These are phyloP conservation scores for Drosophila truncata DNA, from an alignment of 1,140 invertebrate genomes.

Conservation along the genomic window DNA sequence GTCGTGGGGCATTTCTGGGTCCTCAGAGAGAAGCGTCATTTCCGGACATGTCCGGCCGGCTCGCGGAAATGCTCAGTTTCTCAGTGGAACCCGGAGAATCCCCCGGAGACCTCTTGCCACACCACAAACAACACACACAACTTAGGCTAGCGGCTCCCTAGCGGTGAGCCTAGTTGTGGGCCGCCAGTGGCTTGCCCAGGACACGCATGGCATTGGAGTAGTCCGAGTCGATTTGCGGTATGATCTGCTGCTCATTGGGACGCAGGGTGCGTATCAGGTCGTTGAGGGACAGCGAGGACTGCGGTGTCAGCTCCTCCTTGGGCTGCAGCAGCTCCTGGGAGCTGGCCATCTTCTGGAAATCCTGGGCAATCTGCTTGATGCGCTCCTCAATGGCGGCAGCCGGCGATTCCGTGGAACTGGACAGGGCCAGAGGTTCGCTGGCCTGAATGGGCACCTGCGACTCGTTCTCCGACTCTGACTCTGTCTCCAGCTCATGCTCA, in stretches of 20 bases:
- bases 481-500: constrained; percentile 35
- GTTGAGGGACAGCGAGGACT: constrained; percentile 81
- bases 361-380: constrained; percentile 83
- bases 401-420: constrained; percentile 75
- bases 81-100: constrained; percentile 68
- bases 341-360: constrained; percentile 80
- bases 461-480: constrained; percentile 47
- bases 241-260: constrained; percentile 84
- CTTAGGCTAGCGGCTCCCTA: constrained; percentile 40
- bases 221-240: constrained; percentile 84
- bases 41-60: constrained; percentile 33
- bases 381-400: constrained; percentile 78
- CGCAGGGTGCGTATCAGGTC: constrained; percentile 83
- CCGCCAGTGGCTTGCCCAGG: constrained; percentile 78
- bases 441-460: constrained; percentile 27
- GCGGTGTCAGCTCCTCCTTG: constrained; percentile 76
- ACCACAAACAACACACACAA: constrained; percentile 36
- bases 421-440: constrained; percentile 42
- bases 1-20: constrained; percentile 34
- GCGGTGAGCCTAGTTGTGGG: constrained; percentile 56
- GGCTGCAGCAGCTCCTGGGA: constrained; percentile 67
- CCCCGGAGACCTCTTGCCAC: constrained; percentile 14
- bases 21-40: constrained; percentile 80
- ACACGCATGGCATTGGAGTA: constrained; percentile 85
- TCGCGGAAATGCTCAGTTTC: constrained; percentile 65